These are phyloP conservation scores for Ursus arctos DNA, from an alignment of 2,113 vertebrate genomes.

Conservation along the genomic window DNA sequence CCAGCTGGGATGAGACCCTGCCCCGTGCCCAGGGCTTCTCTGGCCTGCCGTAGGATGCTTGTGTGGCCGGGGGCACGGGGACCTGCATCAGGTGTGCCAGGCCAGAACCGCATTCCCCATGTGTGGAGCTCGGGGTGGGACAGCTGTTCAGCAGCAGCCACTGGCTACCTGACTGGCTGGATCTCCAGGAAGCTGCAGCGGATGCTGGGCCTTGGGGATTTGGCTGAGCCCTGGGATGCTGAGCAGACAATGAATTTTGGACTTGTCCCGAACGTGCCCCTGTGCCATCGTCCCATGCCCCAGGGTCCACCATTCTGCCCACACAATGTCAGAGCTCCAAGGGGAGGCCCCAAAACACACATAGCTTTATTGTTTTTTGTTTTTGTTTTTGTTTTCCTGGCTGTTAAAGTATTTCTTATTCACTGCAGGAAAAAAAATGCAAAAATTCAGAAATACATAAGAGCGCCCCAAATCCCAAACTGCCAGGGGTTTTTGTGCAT, in stretches of 20 bases:
- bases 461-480: neutral
- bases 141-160: neutral
- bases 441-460: slow-evolving; percentile 12
- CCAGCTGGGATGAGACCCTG: neutral
- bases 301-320: neutral
- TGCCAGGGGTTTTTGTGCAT: neutral
- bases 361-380: neutral
- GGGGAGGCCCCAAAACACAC: neutral
- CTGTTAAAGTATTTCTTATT: slow-evolving; percentile 17
- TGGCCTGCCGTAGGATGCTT: neutral
- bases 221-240: neutral
- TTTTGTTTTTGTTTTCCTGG: neutral
- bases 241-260: neutral
- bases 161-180: neutral
- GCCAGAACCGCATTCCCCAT: neutral
- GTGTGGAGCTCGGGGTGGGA: neutral
- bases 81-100: neutral
- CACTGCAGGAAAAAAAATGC: neutral
- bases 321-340: neutral
- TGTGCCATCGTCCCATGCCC: neutral
- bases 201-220: neutral
- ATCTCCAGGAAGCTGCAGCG: neutral
- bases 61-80: neutral
- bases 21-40: neutral
- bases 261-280: neutral